These are phyloP conservation scores for Glareola pratincola DNA, from an alignment of 2,113 vertebrate species.

Conservation along the genomic window DNA sequence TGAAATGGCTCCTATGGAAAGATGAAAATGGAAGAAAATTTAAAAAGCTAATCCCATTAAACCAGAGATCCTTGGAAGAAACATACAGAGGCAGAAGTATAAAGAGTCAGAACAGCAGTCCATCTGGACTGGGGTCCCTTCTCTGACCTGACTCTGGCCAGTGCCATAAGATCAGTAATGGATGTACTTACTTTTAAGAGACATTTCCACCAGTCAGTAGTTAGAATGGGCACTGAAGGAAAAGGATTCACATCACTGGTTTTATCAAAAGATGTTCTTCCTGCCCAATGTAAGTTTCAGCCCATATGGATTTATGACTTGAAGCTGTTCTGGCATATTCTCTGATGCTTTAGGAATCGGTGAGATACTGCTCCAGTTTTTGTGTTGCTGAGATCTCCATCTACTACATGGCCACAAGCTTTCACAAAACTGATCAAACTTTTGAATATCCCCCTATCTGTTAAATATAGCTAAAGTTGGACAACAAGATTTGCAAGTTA, in stretches of 20 bases:
- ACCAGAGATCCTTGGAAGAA: background rate
- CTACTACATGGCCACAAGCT: background rate
- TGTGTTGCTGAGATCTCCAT: background rate
- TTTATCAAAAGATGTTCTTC: background rate
- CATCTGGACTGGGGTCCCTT: background rate
- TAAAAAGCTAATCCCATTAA: background rate
- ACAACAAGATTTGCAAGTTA: background rate
- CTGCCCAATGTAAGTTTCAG: background rate
- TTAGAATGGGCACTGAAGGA: background rate
- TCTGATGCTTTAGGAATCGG: background rate
- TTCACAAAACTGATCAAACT: background rate
- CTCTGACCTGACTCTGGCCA: background rate
- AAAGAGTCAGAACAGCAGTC: background rate
- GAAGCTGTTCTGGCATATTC: background rate
- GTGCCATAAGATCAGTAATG: background rate
- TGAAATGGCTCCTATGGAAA: background rate
- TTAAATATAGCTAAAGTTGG: background rate
- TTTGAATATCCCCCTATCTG: background rate
- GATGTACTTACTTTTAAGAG: background rate
- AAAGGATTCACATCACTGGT: background rate
- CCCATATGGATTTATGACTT: background rate
- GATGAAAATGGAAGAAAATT: background rate
- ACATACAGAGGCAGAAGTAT: background rate
- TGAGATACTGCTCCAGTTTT: background rate
- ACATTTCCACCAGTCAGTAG: background rate